phyloP scores from a whole-genome alignment of 2,888 invertebrate species.

The Ormia ochracea region DNA sequence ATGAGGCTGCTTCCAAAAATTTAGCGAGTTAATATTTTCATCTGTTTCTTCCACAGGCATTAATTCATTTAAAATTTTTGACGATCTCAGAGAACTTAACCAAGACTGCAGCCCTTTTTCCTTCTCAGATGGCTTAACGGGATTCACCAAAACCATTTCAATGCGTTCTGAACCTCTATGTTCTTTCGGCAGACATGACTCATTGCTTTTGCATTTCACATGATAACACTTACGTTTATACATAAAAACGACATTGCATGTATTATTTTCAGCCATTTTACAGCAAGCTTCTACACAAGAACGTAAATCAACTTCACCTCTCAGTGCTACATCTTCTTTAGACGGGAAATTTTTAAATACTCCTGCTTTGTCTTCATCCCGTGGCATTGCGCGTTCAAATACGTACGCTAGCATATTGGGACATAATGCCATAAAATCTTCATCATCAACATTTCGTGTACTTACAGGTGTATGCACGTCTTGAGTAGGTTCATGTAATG shows the following conservation, averaged over 20 bases:
- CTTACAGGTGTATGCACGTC: slow-evolving; percentile 32
- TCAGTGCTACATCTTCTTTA: slow-evolving; percentile 70
- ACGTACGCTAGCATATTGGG: slow-evolving; percentile 75
- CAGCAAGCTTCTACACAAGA: slow-evolving; percentile 82
- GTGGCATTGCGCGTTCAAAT: slow-evolving; percentile 75
- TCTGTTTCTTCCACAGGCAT: slow-evolving; percentile 59
- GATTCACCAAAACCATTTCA: slow-evolving; percentile 87
- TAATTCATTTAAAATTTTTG: slow-evolving; percentile 65
- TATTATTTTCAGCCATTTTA: slow-evolving; percentile 69
- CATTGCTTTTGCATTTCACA: slow-evolving; percentile 84
- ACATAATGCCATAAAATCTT: slow-evolving; percentile 67
- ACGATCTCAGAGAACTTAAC: slow-evolving; percentile 71
- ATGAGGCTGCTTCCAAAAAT: slow-evolving; percentile 73
- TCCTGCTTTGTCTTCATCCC: slow-evolving; percentile 80
- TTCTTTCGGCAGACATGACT: slow-evolving; percentile 83
- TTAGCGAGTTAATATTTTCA: slow-evolving; percentile 68
- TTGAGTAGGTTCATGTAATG: slow-evolving; percentile 27
- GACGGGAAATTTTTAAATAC: slow-evolving; percentile 79
- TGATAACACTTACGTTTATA: slow-evolving; percentile 87
- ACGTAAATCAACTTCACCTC: slow-evolving; percentile 81
- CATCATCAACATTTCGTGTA: slow-evolving; percentile 53
- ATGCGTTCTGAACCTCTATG: slow-evolving; percentile 81
- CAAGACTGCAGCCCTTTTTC: slow-evolving; percentile 66
- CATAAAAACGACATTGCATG: slow-evolving; percentile 88
- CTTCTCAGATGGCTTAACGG: slow-evolving; percentile 79